Base-by-base conservation (phyloP, 2,888 invertebrate genomes). In the Thymelicus lineola region DNA sequence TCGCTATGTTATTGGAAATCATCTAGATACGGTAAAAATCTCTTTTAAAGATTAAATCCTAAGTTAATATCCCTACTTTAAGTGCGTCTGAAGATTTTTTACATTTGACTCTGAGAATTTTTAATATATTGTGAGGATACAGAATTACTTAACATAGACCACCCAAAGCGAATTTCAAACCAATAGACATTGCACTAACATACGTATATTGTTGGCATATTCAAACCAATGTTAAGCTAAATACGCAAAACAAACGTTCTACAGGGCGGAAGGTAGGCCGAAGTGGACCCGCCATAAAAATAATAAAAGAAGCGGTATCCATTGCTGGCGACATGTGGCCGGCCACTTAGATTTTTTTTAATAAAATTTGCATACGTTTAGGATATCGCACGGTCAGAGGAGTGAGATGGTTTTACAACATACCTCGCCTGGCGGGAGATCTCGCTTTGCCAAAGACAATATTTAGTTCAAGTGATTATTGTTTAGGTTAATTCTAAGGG, bases 281-380 rank as follows among this genome's bases (percentile, higher is more conserved):
- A 76, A 77, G 74, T 77, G 77, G 76, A 73, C 75, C 75, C 73
- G 71, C 77, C 74, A 79, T 80, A 79, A 77, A 76, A 75, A 75
- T 73, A 79, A 79, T 80, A 81, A 81, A 80, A 77, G 73, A 74
- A 72, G 64, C 73, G 71, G 65, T 53, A 60, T 60, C 73, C 57
- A 72, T 69, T 66, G 76, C 72, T 59, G 82, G 85, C 89, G 90
- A 89, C 91, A 91, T 90, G 89, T 89, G 90, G 89, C 75, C 77
- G 82, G 81, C 83, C 86, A 88, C 89, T 91, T 89, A 90, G 86
- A 90, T 90, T 92, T 91, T 88, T 86, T 82, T 76, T 84, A 90
- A 91, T 91, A 91, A 91, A 90, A 92, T 92, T 91, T 86, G 89
- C 92, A 92, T 92, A 86, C 86, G 79, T 85, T 89, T 86, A 85